Evolutionary conservation across 1,140 invertebrate genomes (phyloP), one percentile per base, ranked within the genome.

Genomic region (Liolophura sinensis): DNA sequence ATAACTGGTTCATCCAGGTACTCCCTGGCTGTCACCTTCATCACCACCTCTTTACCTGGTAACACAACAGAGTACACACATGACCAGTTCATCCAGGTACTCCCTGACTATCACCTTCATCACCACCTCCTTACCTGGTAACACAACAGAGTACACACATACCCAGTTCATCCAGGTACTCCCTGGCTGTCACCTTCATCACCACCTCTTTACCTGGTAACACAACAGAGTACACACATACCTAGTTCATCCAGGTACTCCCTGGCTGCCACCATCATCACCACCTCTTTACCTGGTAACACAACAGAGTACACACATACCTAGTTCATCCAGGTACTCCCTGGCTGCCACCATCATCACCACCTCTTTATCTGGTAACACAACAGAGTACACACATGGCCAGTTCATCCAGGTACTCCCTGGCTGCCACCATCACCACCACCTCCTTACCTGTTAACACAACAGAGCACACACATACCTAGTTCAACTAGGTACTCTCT

Each of bases 181-280:
- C 31, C 31, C 31, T 40, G 31, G 3, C 31, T 40, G 3, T 5
- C 31, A 40, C 31, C 31, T 40, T 40, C 31, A 40, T 40, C 31
- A 40, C 31, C 31, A 40, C 31, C 31, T 40, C 31, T 9, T 40
- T 40, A 40, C 31, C 9, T 40, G 31, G 31, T 40, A 40, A 40
- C 31, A 40, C 31, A 40, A 9, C 9, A 40, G 3, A 40, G 31
- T 9, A 40, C 31, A 40, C 31, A 90, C 85, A 94, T 89, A 75
- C 94, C 91, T 11, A 96, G 83, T 79, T 90, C 89, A 54, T 88
- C 87, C 18, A 86, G 89, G 80, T 97, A 97, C 62, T 96, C 93
- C 31, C 91, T 87, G 79, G 91, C 95, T 0, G 88, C 88, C 7
- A 96, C 90, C 0, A 89, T 87, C 82, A 95, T 82, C 69, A 86